These are phyloP conservation scores for Paramormyrops kingsleyae DNA, from an alignment of 2,113 vertebrate genomes.

Conservation along the genomic window DNA sequence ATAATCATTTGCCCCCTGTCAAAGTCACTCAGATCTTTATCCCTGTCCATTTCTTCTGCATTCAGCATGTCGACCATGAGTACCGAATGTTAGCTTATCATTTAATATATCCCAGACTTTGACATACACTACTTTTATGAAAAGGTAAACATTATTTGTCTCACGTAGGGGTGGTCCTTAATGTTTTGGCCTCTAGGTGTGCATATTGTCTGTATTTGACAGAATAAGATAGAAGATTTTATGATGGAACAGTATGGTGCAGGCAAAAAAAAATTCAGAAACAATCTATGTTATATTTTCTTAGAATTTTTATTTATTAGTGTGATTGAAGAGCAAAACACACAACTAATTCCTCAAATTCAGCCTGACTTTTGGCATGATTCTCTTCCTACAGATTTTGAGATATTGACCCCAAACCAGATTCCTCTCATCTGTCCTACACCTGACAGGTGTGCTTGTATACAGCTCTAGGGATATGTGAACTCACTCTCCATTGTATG, in stretches of 20 bases:
- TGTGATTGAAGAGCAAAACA: background rate
- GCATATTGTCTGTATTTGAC: background rate
- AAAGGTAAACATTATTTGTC: background rate
- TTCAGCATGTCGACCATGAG: background rate
- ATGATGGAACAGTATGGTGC: background rate
- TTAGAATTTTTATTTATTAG: background rate
- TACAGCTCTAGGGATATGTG: background rate
- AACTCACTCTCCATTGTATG: background rate
- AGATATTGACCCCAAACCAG: background rate
- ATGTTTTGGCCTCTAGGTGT: background rate
- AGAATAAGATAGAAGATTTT: background rate
- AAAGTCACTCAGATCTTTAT: background rate
- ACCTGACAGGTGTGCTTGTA: background rate
- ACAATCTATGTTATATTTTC: background rate
- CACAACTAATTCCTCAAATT: background rate
- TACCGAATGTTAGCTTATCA: background rate
- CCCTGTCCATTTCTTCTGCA: background rate
- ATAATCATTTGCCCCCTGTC: background rate
- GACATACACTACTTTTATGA: background rate
- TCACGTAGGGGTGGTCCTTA: background rate
- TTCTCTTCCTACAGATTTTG: background rate
- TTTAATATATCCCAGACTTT: background rate
- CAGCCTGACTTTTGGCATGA: background rate
- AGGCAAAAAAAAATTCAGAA: background rate
- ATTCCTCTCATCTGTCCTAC: background rate